phyloP scores from a whole-genome alignment of 30 jellyfish, hydroid and myxozoan species.

The Aurelia coerulea region DNA sequence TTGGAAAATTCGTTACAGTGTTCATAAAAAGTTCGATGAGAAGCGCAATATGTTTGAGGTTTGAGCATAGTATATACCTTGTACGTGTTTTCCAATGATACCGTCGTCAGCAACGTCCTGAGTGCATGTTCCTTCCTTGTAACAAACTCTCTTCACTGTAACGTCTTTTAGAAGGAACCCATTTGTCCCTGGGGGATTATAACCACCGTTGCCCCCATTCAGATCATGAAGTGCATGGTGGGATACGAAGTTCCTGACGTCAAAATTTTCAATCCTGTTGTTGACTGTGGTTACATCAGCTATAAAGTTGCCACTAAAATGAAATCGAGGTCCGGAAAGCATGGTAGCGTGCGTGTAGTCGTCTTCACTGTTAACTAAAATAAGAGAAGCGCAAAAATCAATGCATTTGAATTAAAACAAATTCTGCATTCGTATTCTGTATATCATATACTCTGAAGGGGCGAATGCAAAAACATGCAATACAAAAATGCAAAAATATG shows the following conservation, averaged over 20 bases:
- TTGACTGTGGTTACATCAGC: constrained; percentile 51
- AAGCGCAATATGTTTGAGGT: no score
- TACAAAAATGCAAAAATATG: no score
- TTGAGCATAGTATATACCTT: constrained; percentile 13
- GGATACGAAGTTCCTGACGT: constrained; percentile 25
- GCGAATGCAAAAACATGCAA: no score
- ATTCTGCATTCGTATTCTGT: no score
- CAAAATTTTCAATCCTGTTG: constrained; percentile 32
- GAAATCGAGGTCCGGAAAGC: constrained; percentile 59
- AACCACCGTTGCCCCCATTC: constrained; percentile 65
- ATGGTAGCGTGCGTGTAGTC: constrained; percentile 13
- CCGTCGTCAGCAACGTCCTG: neutral
- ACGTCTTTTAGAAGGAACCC: constrained; percentile 25
- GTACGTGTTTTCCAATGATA: constrained; percentile 17
- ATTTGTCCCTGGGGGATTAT: constrained; percentile 57
- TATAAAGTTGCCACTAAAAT: constrained; percentile 48
- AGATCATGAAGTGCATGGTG: constrained; percentile 40
- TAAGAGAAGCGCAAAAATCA: no score
- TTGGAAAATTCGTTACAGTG: no score
- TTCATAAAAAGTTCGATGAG: no score
- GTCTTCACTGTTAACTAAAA: neutral
- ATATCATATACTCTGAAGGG: no score
- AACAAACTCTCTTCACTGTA: constrained; percentile 24
- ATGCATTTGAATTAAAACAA: no score
- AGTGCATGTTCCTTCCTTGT: constrained; percentile 28